Evolutionary conservation across 2,888 invertebrate genomes (phyloP).

Genomic region (Nyleta sp.): DNA sequence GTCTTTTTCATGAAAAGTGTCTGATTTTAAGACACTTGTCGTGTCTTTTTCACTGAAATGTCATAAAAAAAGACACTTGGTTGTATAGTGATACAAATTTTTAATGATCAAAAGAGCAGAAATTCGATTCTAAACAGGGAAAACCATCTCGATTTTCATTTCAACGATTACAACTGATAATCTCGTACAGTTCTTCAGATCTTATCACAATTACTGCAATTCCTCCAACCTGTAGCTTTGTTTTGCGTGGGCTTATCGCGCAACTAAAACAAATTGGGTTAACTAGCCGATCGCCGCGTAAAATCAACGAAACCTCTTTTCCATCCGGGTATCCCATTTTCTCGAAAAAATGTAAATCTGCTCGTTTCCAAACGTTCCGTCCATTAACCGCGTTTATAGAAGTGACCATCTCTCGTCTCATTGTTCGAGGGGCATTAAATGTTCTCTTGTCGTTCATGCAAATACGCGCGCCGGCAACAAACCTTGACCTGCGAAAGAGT

Average conservation of each 20-base stretch:
- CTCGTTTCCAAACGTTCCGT: conserved; percentile 35
- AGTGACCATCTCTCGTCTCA: conserved; percentile 29
- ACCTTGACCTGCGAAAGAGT: conserved; percentile 62
- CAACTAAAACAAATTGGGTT: conserved; percentile 27
- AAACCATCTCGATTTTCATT: no score
- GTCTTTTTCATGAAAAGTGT: no score
- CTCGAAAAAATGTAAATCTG: conserved; percentile 39
- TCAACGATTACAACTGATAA: no score
- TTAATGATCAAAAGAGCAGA: no score
- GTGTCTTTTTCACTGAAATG: no score
- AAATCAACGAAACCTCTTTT: conserved; percentile 25
- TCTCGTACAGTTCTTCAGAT: no score
- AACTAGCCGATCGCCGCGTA: conserved; percentile 6
- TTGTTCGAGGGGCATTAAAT: conserved; percentile 53
- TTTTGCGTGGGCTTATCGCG: background rate
- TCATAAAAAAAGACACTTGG: no score
- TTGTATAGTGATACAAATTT: no score
- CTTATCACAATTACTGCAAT: no score
- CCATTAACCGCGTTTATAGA: conserved; percentile 56
- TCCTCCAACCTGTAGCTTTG: no score
- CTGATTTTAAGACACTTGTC: no score
- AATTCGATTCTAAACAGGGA: no score
- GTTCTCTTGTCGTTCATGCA: conserved; percentile 44
- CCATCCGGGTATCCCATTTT: conserved; percentile 33
- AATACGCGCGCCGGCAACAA: conserved; percentile 39